These are phyloP conservation scores for Drepanosiphum platanoidis DNA, from an alignment of 2,888 invertebrate genomes.

Conservation along the genomic window DNA sequence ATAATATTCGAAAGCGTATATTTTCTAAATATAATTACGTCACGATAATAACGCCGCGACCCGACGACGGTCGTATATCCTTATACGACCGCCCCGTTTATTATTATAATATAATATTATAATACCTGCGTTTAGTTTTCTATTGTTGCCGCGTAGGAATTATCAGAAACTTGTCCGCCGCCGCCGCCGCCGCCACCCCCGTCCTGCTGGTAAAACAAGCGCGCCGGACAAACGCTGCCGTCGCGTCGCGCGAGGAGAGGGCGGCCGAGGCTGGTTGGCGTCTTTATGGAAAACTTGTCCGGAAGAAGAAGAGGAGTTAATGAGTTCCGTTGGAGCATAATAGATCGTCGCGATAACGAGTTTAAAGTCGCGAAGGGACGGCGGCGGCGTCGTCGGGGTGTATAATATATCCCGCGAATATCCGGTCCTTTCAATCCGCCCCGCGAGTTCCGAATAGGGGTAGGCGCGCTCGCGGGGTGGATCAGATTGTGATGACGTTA, in stretches of 20 bases:
- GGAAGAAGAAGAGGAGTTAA: constrained; percentile 55
- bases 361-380: constrained; percentile 34
- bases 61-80: too few relatives aligned
- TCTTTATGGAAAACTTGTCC: constrained; percentile 48
- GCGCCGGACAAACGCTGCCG: neutral
- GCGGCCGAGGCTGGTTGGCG: constrained; percentile 40
- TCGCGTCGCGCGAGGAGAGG: too few relatives aligned
- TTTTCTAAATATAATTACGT: too few relatives aligned
- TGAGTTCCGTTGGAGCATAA: constrained; percentile 59
- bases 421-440: constrained; percentile 59
- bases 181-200: neutral
- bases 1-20: too few relatives aligned
- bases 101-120: too few relatives aligned
- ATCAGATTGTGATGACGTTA: constrained; percentile 64
- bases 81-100: too few relatives aligned
- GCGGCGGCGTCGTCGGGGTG: constrained; percentile 2
- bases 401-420: constrained; percentile 39
- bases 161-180: constrained; percentile 46
- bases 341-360: constrained; percentile 61
- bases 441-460: neutral
- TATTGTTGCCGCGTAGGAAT: constrained; percentile 46
- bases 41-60: too few relatives aligned
- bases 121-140: constrained; percentile 40
- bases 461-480: constrained; percentile 30
- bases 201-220: constrained; percentile 12